Conservation (phyloP, 2,888 invertebrate species). For the Pseudococcus longispinus region DNA sequence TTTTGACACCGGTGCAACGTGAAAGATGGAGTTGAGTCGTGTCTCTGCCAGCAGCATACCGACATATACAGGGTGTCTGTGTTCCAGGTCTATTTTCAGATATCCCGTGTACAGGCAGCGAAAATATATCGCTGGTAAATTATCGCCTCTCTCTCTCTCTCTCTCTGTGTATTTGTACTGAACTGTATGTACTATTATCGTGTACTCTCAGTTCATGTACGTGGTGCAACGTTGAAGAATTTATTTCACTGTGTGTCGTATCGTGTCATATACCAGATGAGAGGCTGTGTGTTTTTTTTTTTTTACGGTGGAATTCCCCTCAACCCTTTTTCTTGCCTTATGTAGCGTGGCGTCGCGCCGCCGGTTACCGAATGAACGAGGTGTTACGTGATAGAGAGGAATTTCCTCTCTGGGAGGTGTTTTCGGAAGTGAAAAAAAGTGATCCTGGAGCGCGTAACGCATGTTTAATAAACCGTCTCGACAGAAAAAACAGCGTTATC, state of each 20-base stretch:
- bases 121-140: background rate
- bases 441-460: background rate
- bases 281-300: background rate
- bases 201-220: no score
- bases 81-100: background rate
- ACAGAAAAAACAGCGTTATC: background rate
- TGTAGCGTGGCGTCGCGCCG: no score
- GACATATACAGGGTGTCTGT: background rate
- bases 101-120: background rate
- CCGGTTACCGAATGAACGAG: background rate
- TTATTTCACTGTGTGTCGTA: background rate
- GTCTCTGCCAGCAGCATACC: background rate
- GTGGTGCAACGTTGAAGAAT: background rate
- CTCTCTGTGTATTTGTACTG: background rate
- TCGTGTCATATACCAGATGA: background rate
- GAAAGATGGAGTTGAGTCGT: background rate
- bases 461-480: slow-evolving; percentile 16
- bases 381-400: background rate
- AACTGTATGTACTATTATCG: no score
- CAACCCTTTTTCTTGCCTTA: no score
- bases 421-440: slow-evolving; percentile 10
- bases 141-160: no score
- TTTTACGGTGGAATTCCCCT: background rate
- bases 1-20: slow-evolving; percentile 17
- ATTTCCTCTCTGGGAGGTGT: slow-evolving; percentile 6